A percentile compares a stretch with the other conserved stretches of the same genome.
phyloP scores from a whole-genome alignment of 2,797 vertebrate species.

The Dendrocincla fuliginosa region DNA sequence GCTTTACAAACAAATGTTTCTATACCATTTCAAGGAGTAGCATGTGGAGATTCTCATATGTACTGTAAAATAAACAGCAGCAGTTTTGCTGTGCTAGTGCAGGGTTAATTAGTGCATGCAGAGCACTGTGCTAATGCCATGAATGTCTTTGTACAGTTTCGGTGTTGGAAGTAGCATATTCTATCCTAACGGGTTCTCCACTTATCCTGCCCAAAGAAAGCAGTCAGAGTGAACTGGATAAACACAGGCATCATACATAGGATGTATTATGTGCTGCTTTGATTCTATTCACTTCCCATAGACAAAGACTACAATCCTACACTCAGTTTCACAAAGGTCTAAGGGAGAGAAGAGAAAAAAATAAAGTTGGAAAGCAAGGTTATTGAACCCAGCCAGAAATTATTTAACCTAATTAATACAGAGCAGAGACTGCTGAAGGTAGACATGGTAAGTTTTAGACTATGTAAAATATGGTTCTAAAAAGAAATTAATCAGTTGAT shows the following conservation, averaged over 20 bases:
- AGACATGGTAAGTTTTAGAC: neutral
- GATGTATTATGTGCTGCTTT: neutral
- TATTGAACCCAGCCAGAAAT: neutral
- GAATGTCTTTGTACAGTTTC: neutral
- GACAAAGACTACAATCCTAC: neutral
- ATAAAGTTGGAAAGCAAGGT: neutral
- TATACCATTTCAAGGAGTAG: neutral
- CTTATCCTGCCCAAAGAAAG: neutral
- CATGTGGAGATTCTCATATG: neutral
- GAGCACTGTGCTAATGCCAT: neutral
- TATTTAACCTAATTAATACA: neutral
- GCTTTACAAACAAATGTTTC: neutral
- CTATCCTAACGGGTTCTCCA: neutral
- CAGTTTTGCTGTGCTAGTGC: neutral
- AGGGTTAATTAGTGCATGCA: conserved; percentile 35
- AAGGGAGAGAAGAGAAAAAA: neutral
- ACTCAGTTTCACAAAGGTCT: neutral
- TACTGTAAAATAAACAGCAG: conserved; percentile 4
- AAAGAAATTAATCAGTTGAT: neutral
- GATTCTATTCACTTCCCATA: neutral
- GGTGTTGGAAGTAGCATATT: neutral
- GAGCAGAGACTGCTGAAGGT: neutral
- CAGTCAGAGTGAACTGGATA: neutral
- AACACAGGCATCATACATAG: neutral
- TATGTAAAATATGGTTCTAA: neutral